Conservation (phyloP, 2,113 vertebrate species). For the Vireo altiloquus region DNA sequence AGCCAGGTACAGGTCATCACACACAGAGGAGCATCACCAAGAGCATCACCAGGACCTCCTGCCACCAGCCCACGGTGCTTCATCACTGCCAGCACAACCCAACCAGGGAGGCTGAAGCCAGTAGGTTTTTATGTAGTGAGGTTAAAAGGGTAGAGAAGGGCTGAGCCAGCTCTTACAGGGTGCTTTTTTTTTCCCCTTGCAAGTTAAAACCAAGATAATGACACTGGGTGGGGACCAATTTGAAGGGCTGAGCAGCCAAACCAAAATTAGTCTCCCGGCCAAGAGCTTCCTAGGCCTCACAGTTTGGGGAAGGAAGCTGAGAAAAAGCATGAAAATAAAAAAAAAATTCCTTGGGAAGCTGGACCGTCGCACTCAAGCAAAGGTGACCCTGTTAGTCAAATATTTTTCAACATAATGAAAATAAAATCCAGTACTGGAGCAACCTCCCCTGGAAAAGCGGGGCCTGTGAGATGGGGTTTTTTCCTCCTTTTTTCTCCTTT, state of each 20-base stretch:
- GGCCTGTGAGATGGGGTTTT: background rate
- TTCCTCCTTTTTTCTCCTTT: background rate
- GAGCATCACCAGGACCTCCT: background rate
- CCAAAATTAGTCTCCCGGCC: slow-evolving; percentile 85
- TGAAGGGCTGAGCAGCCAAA: slow-evolving; percentile 80
- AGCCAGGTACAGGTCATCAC: rapidly evolving
- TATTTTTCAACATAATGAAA: slow-evolving; percentile 70
- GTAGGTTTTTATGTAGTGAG: background rate
- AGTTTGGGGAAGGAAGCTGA: slow-evolving; percentile 73
- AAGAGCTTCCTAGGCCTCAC: slow-evolving; percentile 84
- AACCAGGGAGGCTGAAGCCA: background rate
- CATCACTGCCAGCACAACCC: background rate
- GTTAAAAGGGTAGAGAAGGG: slow-evolving; percentile 54
- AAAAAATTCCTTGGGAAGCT: slow-evolving; percentile 51
- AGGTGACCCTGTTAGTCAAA: slow-evolving; percentile 72
- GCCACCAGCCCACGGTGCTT: background rate
- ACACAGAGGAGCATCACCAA: background rate
- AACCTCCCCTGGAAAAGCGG: slow-evolving; percentile 45
- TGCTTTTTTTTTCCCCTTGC: slow-evolving; percentile 56
- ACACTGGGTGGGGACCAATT: slow-evolving; percentile 87
- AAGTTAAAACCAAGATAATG: slow-evolving; percentile 90
- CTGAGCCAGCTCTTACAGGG: slow-evolving; percentile 40
- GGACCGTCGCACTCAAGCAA: slow-evolving; percentile 39
- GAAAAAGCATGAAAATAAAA: slow-evolving; percentile 51
- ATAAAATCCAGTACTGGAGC: slow-evolving; percentile 60